Conservation (phyloP, 2,888 invertebrate species). For the Clitarchus hookeri region DNA sequence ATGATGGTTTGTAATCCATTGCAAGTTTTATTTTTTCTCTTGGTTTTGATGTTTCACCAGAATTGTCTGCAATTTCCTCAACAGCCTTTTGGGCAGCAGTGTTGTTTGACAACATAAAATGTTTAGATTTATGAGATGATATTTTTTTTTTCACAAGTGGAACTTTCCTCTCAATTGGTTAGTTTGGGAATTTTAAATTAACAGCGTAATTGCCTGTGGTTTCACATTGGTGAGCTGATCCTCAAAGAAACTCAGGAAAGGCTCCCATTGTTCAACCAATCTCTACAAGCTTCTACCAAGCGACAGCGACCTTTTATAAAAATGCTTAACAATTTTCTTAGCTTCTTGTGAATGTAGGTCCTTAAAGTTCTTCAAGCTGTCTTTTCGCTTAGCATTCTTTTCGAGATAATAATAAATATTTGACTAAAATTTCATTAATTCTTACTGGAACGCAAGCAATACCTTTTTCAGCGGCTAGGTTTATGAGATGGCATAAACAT, state of each 20-base stretch:
- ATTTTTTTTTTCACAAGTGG: background rate
- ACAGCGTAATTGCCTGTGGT: background rate
- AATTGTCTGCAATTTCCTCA: background rate
- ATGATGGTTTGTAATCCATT: background rate
- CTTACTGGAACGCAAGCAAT: too few relatives aligned
- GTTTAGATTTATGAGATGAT: background rate
- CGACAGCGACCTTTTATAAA: too few relatives aligned
- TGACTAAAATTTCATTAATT: too few relatives aligned
- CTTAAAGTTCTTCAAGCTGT: too few relatives aligned
- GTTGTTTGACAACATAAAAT: background rate
- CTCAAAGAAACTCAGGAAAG: background rate
- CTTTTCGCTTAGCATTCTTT: too few relatives aligned
- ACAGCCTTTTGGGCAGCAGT: background rate
- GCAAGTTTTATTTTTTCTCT: background rate
- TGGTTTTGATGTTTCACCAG: background rate
- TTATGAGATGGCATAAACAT: too few relatives aligned
- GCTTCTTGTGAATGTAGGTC: too few relatives aligned
- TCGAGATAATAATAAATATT: too few relatives aligned
- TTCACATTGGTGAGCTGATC: background rate
- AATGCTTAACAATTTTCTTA: too few relatives aligned
- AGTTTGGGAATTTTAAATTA: background rate
- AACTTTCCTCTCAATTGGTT: background rate
- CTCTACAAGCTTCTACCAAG: background rate
- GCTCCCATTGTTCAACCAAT: slow-evolving; percentile 3
- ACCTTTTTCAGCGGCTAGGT: too few relatives aligned